These are phyloP conservation scores for Cryptosula pallasiana DNA, from an alignment of 2,888 invertebrate species.

Conservation along the genomic window DNA sequence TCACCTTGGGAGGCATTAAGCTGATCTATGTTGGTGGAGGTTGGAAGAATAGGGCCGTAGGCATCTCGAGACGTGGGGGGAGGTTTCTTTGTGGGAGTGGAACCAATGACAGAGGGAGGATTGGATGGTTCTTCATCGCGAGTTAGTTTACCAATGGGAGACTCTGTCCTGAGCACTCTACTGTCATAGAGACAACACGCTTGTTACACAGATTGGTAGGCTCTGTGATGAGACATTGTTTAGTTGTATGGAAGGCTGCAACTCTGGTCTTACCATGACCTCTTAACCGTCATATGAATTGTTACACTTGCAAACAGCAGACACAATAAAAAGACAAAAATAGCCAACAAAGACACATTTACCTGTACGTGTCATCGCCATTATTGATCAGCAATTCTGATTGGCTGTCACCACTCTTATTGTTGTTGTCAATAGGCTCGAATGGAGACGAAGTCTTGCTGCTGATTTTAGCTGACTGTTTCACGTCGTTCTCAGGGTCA, in stretches of 20 bases:
- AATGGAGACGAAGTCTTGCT: conserved; percentile 20
- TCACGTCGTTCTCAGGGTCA: not conserved
- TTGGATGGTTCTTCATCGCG: conserved; percentile 3
- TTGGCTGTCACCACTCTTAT: conserved; percentile 19
- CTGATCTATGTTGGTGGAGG: not conserved
- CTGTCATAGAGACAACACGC: too few relatives aligned
- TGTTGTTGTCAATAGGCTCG: conserved; percentile 17
- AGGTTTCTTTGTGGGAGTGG: conserved; percentile 20
- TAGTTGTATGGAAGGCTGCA: too few relatives aligned
- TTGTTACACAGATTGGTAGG: too few relatives aligned
- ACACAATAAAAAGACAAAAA: too few relatives aligned
- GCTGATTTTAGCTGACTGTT: not conserved
- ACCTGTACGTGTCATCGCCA: conserved; percentile 14
- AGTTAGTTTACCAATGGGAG: not conserved
- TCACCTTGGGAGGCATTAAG: conserved; percentile 14
- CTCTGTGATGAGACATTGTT: too few relatives aligned
- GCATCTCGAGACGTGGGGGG: not conserved
- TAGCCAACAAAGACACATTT: too few relatives aligned
- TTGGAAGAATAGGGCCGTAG: conserved; percentile 1
- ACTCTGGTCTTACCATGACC: too few relatives aligned
- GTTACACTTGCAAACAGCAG: too few relatives aligned
- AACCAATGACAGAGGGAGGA: conserved; percentile 1
- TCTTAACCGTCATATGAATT: too few relatives aligned
- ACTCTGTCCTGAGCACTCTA: not conserved
- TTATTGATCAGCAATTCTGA: conserved; percentile 6